Conservation (phyloP, 2,888 invertebrate species). For the Acanthopleura granulata region DNA sequence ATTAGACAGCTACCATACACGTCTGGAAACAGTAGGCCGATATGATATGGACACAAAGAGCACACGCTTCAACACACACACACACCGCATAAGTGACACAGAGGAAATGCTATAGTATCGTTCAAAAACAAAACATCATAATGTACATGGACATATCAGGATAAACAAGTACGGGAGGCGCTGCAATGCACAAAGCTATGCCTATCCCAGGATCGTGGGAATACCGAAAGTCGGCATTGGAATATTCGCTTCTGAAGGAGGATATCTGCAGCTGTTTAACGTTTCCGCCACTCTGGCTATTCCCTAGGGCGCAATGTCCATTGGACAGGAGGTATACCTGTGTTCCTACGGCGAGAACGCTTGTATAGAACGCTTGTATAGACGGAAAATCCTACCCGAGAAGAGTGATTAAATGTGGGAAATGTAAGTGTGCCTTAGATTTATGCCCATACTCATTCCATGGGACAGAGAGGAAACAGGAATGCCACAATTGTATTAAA, state of each 20-base stretch:
- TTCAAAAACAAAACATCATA: too few species aligned
- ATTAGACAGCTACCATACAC: too few species aligned
- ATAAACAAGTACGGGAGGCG: too few species aligned
- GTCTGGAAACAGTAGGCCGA: too few species aligned
- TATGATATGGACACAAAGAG: too few species aligned
- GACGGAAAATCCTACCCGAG: not conserved
- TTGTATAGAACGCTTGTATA: not conserved
- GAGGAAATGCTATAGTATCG: too few species aligned
- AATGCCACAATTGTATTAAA: not conserved
- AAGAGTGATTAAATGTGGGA: conserved; percentile 9
- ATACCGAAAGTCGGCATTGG: not conserved
- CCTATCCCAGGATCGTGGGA: not conserved
- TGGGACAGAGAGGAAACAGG: not conserved
- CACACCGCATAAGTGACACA: too few species aligned
- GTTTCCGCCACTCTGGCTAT: not conserved
- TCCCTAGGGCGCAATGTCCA: not conserved
- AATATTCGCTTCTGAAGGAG: not conserved
- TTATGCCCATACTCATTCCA: not conserved
- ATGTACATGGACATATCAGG: too few species aligned
- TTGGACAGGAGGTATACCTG: conserved; percentile 12
- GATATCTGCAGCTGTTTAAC: not conserved
- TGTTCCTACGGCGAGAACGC: not conserved
- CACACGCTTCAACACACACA: too few species aligned
- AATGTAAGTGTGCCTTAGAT: conserved; percentile 3
- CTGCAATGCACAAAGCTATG: too few species aligned